phyloP scores from a whole-genome alignment of 2,797 vertebrate genomes.

The Salarias fasciatus region DNA sequence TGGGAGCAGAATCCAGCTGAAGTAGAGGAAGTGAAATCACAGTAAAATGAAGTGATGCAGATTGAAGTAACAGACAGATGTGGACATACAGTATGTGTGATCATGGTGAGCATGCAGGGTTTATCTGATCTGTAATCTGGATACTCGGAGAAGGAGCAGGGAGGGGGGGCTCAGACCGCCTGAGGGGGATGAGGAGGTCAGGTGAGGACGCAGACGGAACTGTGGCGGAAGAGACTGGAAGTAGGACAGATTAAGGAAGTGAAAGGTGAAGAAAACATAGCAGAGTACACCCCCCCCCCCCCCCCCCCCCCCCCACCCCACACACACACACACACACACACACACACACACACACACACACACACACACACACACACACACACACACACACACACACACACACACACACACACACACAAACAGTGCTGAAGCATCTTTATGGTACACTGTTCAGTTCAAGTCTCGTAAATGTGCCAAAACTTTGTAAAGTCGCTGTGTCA shows the following conservation, averaged over 20 bases:
- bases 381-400: too few relatives aligned
- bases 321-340: too few relatives aligned
- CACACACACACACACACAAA: too few relatives aligned
- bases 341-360: too few relatives aligned
- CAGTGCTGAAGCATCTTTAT: too few relatives aligned
- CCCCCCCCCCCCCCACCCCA: too few relatives aligned
- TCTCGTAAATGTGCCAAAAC: too few relatives aligned
- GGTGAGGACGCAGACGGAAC: conserved; percentile 20
- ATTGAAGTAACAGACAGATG: not conserved
- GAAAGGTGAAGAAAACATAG: too few relatives aligned
- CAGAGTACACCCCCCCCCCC: too few relatives aligned
- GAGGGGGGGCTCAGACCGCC: not conserved
- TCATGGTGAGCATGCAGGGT: conserved; percentile 8
- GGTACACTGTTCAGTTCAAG: too few relatives aligned
- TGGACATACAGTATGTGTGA: conserved; percentile 18
- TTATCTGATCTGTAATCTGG: conserved; percentile 38
- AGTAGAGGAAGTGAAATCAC: not conserved
- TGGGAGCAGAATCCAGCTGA: not conserved
- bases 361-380: too few relatives aligned
- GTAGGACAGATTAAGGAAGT: conserved; percentile 1
- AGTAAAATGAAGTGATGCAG: not conserved
- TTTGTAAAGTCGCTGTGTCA: too few relatives aligned
- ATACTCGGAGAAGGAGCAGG: not conserved
- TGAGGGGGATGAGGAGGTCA: conserved; percentile 26
- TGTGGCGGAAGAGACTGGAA: conserved; percentile 38